phyloP scores from a whole-genome alignment of 2,888 invertebrate genomes.

The Tridacna crocea region DNA sequence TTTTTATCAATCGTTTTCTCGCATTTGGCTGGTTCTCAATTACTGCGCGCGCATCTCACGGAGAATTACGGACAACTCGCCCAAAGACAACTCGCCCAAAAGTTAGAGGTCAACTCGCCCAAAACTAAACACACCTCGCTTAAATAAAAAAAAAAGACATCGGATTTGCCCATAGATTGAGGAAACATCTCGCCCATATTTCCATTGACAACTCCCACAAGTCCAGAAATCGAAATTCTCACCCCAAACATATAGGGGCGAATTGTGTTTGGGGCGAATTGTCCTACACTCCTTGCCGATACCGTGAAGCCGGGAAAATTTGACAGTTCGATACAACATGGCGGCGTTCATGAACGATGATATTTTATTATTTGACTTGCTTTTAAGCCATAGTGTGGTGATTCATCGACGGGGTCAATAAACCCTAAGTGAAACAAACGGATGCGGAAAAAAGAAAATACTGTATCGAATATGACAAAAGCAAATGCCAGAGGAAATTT shows the following conservation, averaged over 20 bases:
- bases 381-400: conserved; percentile 20
- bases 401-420: conserved; percentile 5
- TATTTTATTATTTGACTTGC: neutral
- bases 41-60: neutral
- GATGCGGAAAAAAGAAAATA: conserved; percentile 20
- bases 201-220: too few relatives aligned
- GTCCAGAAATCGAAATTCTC: too few relatives aligned
- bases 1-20: neutral
- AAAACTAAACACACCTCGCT: too few relatives aligned
- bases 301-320: too few relatives aligned
- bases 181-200: too few relatives aligned
- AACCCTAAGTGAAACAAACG: neutral
- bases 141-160: neutral
- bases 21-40: neutral
- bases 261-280: too few relatives aligned
- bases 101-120: too few relatives aligned
- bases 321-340: too few relatives aligned
- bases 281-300: too few relatives aligned
- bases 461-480: neutral
- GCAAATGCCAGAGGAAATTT: conserved; percentile 15
- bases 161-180: neutral
- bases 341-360: neutral
- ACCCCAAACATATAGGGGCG: too few relatives aligned
- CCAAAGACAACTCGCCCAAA: too few relatives aligned
- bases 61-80: too few relatives aligned